Evolutionary conservation across 2,113 vertebrate genomes (phyloP), one percentile per base, ranked within the genome.

Genomic region (Macrotus californicus): DNA sequence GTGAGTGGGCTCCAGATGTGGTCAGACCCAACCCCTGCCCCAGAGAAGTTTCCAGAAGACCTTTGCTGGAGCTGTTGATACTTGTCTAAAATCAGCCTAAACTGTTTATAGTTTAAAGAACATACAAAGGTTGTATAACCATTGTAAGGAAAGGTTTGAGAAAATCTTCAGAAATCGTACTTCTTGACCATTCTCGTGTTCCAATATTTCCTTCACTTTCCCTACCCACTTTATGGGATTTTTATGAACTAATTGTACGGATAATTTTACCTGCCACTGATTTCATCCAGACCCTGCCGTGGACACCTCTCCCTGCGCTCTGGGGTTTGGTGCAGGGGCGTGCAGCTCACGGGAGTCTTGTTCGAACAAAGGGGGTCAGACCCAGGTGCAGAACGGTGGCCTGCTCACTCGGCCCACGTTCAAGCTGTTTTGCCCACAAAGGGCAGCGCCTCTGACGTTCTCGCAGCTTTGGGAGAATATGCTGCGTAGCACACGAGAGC

Each of bases 231-330:
- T 24, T 7, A 5, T 2, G 22, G 29, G 16, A 0, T 7, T 26
- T 36, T 24, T 13, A 31, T 1, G 6, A 11, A 5, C 43, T 16
- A 11, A 6, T 0, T 12, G 66, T 6, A 1, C 0, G 5, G 36
- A 13, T 3, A 2, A 29, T 15, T 21, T 36, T 6, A 7, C 56
- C 18, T 7, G 70, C n/a, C 36, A 5, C 46, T 2, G 12, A 8
- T 1, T 8, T 10, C 52, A 69, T 13, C 69, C 52, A 7, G 6
- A 7, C 6, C 7, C 18, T 9, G 79, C 56, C 3, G 2, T 34
- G 52, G 39, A 34, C 64, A 24, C 11, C 6, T 36, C 41, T 10
- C 18, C 22, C 22, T 19, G 16, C 3, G 66, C 52, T 36, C 26
- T 19, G 0, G 50, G 41, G 24, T 31, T 19, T 2, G 52, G 16